Percentiles rank a stretch among this genome's conserved stretches.
phyloP scores from a whole-genome alignment of 2,113 vertebrate species.

The mouse (Mus musculus) region DNA sequence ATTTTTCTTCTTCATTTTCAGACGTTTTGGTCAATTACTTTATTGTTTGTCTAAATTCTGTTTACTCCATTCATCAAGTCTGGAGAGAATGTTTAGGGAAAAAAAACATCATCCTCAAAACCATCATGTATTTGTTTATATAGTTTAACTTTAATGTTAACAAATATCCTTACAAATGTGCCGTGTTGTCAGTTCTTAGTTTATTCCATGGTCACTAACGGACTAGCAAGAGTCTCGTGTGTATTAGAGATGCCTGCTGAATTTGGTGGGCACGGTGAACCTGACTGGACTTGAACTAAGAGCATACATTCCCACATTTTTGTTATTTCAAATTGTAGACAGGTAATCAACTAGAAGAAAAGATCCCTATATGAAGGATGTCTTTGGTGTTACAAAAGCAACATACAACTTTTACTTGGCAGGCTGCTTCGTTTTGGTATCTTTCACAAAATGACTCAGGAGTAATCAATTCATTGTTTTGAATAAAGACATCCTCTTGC shows the following conservation, averaged over 20 bases:
- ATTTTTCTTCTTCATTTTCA: neutral
- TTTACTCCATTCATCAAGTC: neutral
- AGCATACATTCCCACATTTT: neutral
- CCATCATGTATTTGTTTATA: neutral
- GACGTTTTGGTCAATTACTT: neutral
- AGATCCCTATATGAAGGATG: neutral
- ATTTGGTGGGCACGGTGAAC: neutral
- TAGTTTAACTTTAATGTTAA: neutral
- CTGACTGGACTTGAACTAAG: neutral
- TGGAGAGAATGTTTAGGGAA: neutral
- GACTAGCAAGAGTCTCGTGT: neutral
- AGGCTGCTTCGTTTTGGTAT: neutral
- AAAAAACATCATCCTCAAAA: neutral
- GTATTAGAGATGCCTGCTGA: neutral
- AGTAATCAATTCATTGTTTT: neutral
- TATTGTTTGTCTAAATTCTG: neutral
- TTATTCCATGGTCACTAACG: neutral
- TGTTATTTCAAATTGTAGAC: neutral
- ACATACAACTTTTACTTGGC: neutral
- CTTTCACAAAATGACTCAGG: neutral
- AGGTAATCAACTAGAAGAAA: neutral
- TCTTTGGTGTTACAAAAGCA: neutral
- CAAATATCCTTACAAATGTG: neutral
- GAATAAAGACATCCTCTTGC: neutral
- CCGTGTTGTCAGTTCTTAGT: neutral